Evolutionary conservation across 2,797 vertebrate genomes (phyloP), one percentile per base, ranked within the genome.

Genomic region (Pelobates cultripes): DNA sequence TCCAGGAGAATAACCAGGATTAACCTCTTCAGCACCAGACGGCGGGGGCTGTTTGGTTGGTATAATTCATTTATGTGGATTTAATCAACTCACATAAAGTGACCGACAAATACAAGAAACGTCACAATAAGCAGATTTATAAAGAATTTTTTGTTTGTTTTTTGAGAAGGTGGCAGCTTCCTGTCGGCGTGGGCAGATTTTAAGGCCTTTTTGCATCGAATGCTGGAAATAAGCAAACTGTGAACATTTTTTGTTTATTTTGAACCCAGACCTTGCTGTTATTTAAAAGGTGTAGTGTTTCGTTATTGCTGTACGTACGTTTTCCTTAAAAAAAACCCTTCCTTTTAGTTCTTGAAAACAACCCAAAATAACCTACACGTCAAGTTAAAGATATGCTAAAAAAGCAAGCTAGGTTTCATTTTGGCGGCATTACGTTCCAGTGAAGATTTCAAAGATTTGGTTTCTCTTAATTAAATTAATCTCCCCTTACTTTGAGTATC

Each of bases 231-330:
- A 78, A 86, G 7, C 7, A 63, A 4, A 43, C 77, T 79, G 70
- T 82, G 63, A 81, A 43, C 64, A 47, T 66, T 53, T 68, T 55
- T 2, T 85, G n/a, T 79, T 86, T 84, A 53, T 82, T 82, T 75
- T 69, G 43, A 84, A 47, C 42, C 51, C 41, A 74, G 74, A 69
- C 66, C 66, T 80, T 4, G 51, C 40, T 10, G 53, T 75, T 60
- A 57, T 61, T 61, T 45, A 57, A 78, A 73, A 84, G 14, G n/a
- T 41, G 73, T 82, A 68, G 57, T 84, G 14, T 77, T 85, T 81
- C 41, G 60, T 73, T 83, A 73, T 78, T 10, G 13, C 44, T 61
- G 44, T 41, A 77, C 79, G 57, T 47, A 83, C 70, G 44, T 83
- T 82, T 79, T 51, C 57, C 13, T 81, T 53, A 13, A 43, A 13